Conservation (phyloP, 2,888 invertebrate genomes). For the Sceliomorpha sp. region DNA sequence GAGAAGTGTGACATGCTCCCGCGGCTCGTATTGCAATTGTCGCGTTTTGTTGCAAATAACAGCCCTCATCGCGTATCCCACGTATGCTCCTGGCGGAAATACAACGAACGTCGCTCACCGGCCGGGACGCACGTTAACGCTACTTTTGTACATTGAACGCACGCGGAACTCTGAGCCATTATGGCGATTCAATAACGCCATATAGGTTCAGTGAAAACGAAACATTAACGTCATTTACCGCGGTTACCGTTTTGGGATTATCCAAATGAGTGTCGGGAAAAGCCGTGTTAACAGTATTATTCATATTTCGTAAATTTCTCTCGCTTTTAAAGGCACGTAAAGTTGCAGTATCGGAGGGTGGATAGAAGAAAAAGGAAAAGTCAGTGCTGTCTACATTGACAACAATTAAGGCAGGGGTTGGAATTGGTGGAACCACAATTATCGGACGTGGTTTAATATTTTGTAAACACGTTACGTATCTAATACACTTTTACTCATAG, state of each 20-base stretch:
- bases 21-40: slow-evolving; percentile 72
- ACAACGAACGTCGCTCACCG: slow-evolving; percentile 51
- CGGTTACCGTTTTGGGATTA: background rate
- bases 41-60: slow-evolving; percentile 75
- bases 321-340: too few species aligned
- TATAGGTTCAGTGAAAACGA: slow-evolving; percentile 29
- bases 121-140: slow-evolving; percentile 50
- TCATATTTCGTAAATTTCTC: too few species aligned
- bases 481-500: too few species aligned
- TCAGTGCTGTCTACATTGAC: too few species aligned
- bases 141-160: slow-evolving; percentile 32
- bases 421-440: too few species aligned
- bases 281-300: slow-evolving; percentile 20
- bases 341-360: too few species aligned
- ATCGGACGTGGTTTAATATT: too few species aligned
- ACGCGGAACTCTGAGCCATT: slow-evolving; percentile 26
- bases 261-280: slow-evolving; percentile 13
- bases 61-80: slow-evolving; percentile 58
- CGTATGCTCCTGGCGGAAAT: slow-evolving; percentile 56
- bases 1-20: slow-evolving; percentile 42
- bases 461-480: too few species aligned
- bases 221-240: slow-evolving; percentile 37
- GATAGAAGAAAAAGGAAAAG: too few species aligned
- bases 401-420: too few species aligned
- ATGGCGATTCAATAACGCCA: slow-evolving; percentile 38